Conservation (phyloP, 1,140 invertebrate species). For the Saccostrea echinata region DNA sequence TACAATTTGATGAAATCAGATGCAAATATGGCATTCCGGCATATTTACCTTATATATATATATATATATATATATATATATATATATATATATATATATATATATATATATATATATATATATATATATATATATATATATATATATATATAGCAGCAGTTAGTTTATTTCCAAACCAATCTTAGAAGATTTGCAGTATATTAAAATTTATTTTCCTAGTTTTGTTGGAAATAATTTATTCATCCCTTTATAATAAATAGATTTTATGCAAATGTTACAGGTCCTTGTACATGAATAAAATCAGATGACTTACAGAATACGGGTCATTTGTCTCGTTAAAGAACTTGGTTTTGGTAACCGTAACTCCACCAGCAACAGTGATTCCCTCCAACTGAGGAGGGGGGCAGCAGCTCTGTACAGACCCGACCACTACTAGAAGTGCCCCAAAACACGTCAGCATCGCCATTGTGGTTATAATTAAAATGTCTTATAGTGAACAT, state of each 20-base stretch:
- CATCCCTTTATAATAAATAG: too few relatives aligned
- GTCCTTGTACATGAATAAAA: background rate
- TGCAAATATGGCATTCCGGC: too few relatives aligned
- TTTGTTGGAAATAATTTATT: too few relatives aligned
- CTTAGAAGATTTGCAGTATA: background rate
- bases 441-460: background rate
- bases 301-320: background rate
- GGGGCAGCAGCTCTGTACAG: background rate
- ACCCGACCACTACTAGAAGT: background rate
- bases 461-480: background rate
- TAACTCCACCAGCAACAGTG: background rate
- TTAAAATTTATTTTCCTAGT: background rate
- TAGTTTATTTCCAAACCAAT: too few relatives aligned
- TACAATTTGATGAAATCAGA: too few relatives aligned
- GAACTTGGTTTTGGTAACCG: background rate
- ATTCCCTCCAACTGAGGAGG: background rate
- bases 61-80: too few relatives aligned
- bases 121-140: background rate
- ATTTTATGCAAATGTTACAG: too few relatives aligned
- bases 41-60: too few relatives aligned
- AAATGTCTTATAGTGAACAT: background rate
- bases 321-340: background rate
- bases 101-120: background rate
- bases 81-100: too few relatives aligned
- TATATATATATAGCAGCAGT: too few relatives aligned